Base-by-base conservation (phyloP, 2,888 invertebrate species). In the Allophyes oxyacanthae region DNA sequence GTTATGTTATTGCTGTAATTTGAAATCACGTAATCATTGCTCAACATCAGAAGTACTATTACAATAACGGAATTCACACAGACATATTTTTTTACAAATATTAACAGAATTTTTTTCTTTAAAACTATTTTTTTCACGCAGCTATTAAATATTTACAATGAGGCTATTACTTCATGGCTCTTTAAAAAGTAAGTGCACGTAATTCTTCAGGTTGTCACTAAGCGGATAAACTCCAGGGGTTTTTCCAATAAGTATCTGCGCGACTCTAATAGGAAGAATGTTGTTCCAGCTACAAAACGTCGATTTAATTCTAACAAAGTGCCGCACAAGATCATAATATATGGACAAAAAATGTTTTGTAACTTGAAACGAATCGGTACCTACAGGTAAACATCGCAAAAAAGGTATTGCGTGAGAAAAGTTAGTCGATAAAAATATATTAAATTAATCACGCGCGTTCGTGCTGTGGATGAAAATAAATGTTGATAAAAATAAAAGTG, bases 401-500 rank as follows among this genome's bases (percentile, higher is more conserved):
- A 89, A 87, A 78, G 63, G 61, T 74, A 82, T 87, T 81, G 87
- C 90, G 87, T 89, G 89, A 87, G 87, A 85, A 79, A 82, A 84
- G 82, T 78, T 81, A 78, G 72, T 81, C 80, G 79, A 81, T 87
- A 82, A 87, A 87, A 88, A 88, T 89, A 88, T 90, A 90, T 90
- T 89, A 87, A 90, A 92, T 92, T 92, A 91, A 92, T 90, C 91
- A 90, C 82, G 79, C 77, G 68, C 70, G 82, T 85, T 87, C 89
- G 86, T 86, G 86, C 73, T 64, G 75, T 51, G 80, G 74, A 72
- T 81, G 75, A 79, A 80, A 84, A 84, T 85, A 84, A 83, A 77
- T 80, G 78, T 81, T 78, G 70, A 56, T 77, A 78, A 81, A 80
- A 83, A 82, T 79, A 81, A 83, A 83, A 82, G 79, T 67, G 62